A percentile compares a stretch with the other conserved stretches of the same genome.
Conservation (phyloP, 2,113 vertebrate species). For the Ictalurus punctatus region DNA sequence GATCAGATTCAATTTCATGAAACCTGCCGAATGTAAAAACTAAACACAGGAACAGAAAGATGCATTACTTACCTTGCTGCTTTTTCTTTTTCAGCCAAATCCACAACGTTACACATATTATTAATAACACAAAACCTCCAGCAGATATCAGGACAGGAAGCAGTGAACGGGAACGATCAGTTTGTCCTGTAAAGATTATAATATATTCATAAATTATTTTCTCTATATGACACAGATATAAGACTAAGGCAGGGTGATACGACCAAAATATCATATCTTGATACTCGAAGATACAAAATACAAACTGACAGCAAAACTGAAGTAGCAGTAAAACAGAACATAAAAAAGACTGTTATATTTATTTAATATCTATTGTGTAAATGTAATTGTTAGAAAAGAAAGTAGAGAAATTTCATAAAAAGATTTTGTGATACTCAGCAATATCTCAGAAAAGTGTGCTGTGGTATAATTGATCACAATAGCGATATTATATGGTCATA, state of each 20-base stretch:
- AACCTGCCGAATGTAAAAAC: neutral
- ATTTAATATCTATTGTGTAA: too few relatives aligned
- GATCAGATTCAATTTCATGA: neutral
- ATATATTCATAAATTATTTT: neutral
- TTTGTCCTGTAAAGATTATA: neutral
- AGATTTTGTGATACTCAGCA: too few relatives aligned
- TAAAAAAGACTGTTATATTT: too few relatives aligned
- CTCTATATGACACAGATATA: neutral
- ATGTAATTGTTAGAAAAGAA: too few relatives aligned
- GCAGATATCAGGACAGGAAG: neutral
- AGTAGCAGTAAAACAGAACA: too few relatives aligned
- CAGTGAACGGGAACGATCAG: neutral
- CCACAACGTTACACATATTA: neutral
- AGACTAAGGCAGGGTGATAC: neutral
- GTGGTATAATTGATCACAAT: too few relatives aligned
- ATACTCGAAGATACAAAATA: too few relatives aligned
- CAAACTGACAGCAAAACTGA: too few relatives aligned
- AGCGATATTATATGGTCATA: too few relatives aligned
- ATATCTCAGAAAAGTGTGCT: too few relatives aligned
- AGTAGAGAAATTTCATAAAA: too few relatives aligned
- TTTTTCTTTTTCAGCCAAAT: neutral
- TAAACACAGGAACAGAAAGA: neutral
- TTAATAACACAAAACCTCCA: neutral
- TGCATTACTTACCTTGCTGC: neutral
- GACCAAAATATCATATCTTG: too few relatives aligned